Evolutionary conservation across 2,888 invertebrate species (phyloP), one percentile per base, ranked within the genome.

Genomic region (Drosophila paucipuncta): DNA sequence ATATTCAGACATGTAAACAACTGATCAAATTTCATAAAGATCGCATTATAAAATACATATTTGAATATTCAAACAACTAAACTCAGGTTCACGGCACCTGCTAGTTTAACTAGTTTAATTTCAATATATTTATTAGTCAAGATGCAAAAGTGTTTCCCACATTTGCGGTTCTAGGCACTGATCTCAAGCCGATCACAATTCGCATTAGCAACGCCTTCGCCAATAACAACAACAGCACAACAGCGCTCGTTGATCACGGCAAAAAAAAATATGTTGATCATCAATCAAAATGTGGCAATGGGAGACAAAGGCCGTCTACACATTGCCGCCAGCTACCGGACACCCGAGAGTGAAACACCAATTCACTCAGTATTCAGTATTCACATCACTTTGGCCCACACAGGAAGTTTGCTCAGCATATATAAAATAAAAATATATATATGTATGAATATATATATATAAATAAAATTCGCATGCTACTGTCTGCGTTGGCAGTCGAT

Each of bases 321-420:
- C 30, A 73, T 60, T 66, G 68, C 73, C 72, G 64, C 37, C 67
- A 68, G 90, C 90, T 90, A 88, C 88, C 70, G 80, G 74, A 73
- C 70, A 67, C 68, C 49, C 39, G 25, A 25, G 62, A 67, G 39
- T 61, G 64, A 31, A 64, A n/a, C 30, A 58, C 41, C 35, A 43
- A 41, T 54, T 54, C 10, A 37, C n/a, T 7, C 47, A n/a, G 18
- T 37, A 39, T 68, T 39, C 43, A 43, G 39, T 28, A 67, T 60
- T 41, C 67, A 28, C 53, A 54, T 35, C 22, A 4, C 30, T 52
- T 65, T 60, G 47, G 82, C 66, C 85, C 87, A 77, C 88, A 89
- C 87, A 88, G 88, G 90, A 90, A 88, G 88, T 81, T 64, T 72
- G 65, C 59, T 50, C 41, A 35, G n/a, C n/a, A n/a, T n/a, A n/a